A percentile compares a stretch with the other conserved stretches of the same genome.
Evolutionary conservation across 1,140 invertebrate species (phyloP).

Genomic region (Ditylenchus dipsaci): DNA sequence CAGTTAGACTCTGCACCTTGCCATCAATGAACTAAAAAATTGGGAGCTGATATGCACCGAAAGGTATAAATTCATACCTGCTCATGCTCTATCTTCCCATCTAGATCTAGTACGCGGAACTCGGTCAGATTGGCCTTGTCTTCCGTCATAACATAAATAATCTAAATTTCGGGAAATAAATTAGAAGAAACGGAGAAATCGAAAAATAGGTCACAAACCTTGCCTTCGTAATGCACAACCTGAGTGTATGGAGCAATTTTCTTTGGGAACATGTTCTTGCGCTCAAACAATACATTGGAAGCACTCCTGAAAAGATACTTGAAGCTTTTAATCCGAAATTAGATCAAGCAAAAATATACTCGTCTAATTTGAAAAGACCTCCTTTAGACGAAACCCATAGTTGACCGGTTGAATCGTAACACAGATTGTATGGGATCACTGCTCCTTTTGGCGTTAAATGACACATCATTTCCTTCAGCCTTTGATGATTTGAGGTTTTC

Average conservation of each 20-base stretch:
- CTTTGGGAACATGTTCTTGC: conserved; percentile 54
- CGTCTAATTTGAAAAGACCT: conserved; percentile 50
- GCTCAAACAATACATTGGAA: conserved; percentile 38
- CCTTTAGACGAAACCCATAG: conserved; percentile 56
- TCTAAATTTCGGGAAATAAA: conserved; percentile 46
- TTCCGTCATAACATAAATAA: conserved; percentile 49
- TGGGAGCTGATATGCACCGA: too few relatives aligned
- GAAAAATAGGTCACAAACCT: conserved; percentile 26
- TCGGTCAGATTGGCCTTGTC: conserved; percentile 37
- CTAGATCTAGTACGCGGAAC: conserved; percentile 43
- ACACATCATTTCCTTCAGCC: conserved; percentile 49
- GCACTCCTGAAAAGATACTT: not conserved
- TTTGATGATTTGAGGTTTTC: conserved; percentile 53
- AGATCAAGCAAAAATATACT: not conserved
- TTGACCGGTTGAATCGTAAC: conserved; percentile 37
- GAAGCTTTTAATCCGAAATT: too few relatives aligned
- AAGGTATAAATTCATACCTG: not conserved
- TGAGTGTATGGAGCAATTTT: conserved; percentile 55
- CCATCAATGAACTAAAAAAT: conserved; percentile 46
- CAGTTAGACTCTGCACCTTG: conserved; percentile 44
- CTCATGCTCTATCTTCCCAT: conserved; percentile 52
- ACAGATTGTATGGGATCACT: conserved; percentile 49
- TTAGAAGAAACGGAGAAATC: not conserved
- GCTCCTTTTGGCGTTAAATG: conserved; percentile 52
- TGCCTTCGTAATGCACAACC: conserved; percentile 44